Evolutionary conservation across 2,888 invertebrate genomes (phyloP).

Genomic region (Monoplex corrugatus): DNA sequence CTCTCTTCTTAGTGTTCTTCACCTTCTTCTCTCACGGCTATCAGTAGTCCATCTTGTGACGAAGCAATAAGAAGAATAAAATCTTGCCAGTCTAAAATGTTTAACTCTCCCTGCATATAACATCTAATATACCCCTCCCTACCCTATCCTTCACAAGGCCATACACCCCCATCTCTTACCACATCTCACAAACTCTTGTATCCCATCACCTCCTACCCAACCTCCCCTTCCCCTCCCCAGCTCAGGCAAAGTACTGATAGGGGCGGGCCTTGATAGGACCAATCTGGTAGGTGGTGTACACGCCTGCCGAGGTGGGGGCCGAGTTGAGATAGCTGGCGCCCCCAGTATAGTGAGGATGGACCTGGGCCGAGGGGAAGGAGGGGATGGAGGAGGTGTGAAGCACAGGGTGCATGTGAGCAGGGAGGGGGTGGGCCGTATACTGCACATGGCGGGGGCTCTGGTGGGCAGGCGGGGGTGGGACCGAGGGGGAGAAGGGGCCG

Average conservation of each 20-base stretch:
- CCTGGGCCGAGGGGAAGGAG: conserved; percentile 71
- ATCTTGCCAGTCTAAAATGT: too few species aligned
- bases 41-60: too few species aligned
- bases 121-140: background rate
- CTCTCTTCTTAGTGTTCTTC: background rate
- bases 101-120: too few species aligned
- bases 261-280: conserved; percentile 87
- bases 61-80: too few species aligned
- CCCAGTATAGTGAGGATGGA: conserved; percentile 83
- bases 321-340: conserved; percentile 58
- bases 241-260: conserved; percentile 83
- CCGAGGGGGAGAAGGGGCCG: conserved; percentile 79
- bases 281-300: conserved; percentile 86
- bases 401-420: conserved; percentile 88
- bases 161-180: background rate
- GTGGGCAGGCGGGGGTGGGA: conserved; percentile 91
- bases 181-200: too few species aligned
- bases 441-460: conserved; percentile 86
- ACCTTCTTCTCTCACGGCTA: background rate
- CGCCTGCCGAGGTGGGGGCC: conserved; percentile 82
- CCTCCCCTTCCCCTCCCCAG: background rate
- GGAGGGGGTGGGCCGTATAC: conserved; percentile 88
- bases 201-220: too few species aligned
- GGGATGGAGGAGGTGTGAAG: conserved; percentile 72
- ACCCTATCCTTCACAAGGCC: too few species aligned